Percentiles rank a stretch among this genome's conserved stretches.
Evolutionary conservation across 2,888 invertebrate species (phyloP).

Genomic region (Anthophora plumipes): DNA sequence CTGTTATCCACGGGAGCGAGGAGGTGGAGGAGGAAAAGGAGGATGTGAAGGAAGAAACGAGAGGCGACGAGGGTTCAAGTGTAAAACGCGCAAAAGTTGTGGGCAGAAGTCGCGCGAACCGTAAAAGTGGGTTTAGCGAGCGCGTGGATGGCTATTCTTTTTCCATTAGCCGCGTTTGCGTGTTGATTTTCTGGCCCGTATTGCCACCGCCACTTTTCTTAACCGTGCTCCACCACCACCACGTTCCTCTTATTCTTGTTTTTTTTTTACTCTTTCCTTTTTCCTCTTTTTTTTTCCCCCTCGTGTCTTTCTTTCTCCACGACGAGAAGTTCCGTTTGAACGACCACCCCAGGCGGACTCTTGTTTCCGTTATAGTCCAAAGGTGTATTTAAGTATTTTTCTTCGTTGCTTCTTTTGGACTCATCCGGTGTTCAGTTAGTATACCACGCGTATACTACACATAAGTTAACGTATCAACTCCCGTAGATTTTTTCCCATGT

Average conservation of each 20-base stretch:
- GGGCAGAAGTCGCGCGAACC: conserved; percentile 27
- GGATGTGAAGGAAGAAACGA: conserved; percentile 8
- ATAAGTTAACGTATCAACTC: no score
- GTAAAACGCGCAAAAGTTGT: conserved; percentile 38
- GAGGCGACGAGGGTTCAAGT: conserved; percentile 16
- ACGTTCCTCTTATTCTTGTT: not conserved
- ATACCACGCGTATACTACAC: no score
- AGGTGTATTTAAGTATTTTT: not conserved
- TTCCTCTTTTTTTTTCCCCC: no score
- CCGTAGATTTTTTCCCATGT: no score
- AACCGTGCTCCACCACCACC: no score
- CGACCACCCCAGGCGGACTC: not conserved
- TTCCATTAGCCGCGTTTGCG: conserved; percentile 10
- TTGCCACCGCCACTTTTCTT: not conserved
- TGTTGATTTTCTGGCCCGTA: not conserved
- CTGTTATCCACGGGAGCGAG: conserved; percentile 46
- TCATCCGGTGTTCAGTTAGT: no score
- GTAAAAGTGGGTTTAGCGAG: conserved; percentile 14
- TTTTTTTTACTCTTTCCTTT: no score
- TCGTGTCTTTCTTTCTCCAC: no score
- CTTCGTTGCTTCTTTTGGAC: not conserved
- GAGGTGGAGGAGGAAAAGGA: not conserved
- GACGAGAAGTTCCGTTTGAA: not conserved
- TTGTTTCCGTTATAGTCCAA: not conserved
- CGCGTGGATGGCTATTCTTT: not conserved